Evolutionary conservation across 2,113 vertebrate genomes (phyloP).

Genomic region (Lucifuga dentata): DNA sequence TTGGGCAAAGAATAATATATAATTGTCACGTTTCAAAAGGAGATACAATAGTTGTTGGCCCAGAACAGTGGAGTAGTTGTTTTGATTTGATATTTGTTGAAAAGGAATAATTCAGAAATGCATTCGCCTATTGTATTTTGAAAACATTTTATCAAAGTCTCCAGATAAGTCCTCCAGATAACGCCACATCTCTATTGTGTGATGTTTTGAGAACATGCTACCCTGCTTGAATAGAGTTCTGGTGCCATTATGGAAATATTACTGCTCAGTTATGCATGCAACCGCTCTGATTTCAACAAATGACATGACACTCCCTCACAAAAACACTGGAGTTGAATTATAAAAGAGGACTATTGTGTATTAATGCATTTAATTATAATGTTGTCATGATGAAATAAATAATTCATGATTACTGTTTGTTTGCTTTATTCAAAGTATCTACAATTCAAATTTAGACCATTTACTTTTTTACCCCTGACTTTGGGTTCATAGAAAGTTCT

Average conservation of each 20-base stretch:
- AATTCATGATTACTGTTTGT: slow-evolving; percentile 57
- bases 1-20: neutral
- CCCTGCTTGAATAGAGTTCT: slow-evolving; percentile 47
- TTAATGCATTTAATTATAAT: slow-evolving; percentile 77
- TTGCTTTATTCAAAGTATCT: slow-evolving; percentile 54
- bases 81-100: slow-evolving; percentile 1
- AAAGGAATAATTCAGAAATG: slow-evolving; percentile 4
- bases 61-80: neutral
- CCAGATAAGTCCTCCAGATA: neutral
- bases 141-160: neutral
- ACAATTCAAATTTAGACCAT: slow-evolving; percentile 67
- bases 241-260: slow-evolving; percentile 62
- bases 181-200: slow-evolving; percentile 9
- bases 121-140: slow-evolving; percentile 11
- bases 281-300: slow-evolving; percentile 55
- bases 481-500: slow-evolving; percentile 61
- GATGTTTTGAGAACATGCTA: slow-evolving; percentile 39
- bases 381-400: slow-evolving; percentile 75
- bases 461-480: slow-evolving; percentile 17
- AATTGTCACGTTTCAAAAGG: slow-evolving; percentile 23
- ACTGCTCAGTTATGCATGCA: slow-evolving; percentile 66
- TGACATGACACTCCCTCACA: slow-evolving; percentile 61
- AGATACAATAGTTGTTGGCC: neutral
- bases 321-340: slow-evolving; percentile 71
- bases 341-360: slow-evolving; percentile 69